These are phyloP conservation scores for Drosophila imparisetae DNA, from an alignment of 2,888 invertebrate species.

Conservation along the genomic window DNA sequence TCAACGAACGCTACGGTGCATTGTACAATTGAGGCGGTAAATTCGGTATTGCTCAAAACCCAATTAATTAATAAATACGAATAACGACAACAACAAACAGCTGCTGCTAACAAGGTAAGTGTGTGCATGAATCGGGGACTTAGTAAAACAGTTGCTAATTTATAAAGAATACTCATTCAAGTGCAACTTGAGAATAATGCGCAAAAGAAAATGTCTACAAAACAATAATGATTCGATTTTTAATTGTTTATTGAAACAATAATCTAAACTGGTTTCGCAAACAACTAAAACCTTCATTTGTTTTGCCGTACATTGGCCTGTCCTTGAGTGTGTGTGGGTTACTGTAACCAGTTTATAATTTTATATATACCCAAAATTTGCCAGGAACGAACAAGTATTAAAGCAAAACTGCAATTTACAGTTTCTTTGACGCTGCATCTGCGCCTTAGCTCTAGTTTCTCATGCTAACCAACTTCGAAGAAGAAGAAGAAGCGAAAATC, in stretches of 20 bases:
- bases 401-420: slow-evolving; percentile 21
- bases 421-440: slow-evolving; percentile 21
- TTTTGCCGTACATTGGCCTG: slow-evolving; percentile 26
- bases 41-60: slow-evolving; percentile 16
- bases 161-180: slow-evolving; percentile 1
- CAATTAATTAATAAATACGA: slow-evolving; percentile 47
- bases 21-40: slow-evolving; percentile 26
- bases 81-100: slow-evolving; percentile 36
- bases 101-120: slow-evolving; percentile 68
- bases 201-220: slow-evolving; percentile 10
- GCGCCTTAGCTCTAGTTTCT: neutral
- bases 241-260: slow-evolving; percentile 28
- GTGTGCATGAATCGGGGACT: slow-evolving; percentile 18
- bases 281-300: slow-evolving; percentile 21
- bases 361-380: neutral
- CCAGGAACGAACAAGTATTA: slow-evolving; percentile 12
- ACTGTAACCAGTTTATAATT: slow-evolving; percentile 61
- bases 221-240: slow-evolving; percentile 13
- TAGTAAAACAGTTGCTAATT: slow-evolving; percentile 5
- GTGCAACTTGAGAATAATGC: slow-evolving; percentile 21
- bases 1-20: slow-evolving; percentile 61
- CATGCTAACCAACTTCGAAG: slow-evolving; percentile 8
- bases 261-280: slow-evolving; percentile 44
- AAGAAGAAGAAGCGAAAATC: neutral
- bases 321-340: slow-evolving; percentile 56